Percentiles rank a stretch among this genome's conserved stretches.
phyloP scores from a whole-genome alignment of 2,113 vertebrate genomes.

The Oreochromis spilurus region DNA sequence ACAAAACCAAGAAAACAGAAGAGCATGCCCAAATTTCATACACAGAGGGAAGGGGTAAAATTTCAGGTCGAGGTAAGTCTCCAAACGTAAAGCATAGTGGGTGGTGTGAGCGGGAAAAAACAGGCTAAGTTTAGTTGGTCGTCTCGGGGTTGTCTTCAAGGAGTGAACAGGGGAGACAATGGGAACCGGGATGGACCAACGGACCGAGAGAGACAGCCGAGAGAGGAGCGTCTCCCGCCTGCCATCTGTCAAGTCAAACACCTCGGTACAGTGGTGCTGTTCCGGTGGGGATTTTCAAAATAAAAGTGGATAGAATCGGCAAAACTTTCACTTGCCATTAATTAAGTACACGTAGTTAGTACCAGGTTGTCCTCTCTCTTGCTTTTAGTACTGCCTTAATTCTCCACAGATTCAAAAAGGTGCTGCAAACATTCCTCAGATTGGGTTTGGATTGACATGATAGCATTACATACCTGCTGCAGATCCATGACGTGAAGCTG shows the following conservation, averaged over 20 bases:
- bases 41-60: neutral
- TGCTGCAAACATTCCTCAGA: neutral
- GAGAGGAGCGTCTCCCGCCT: constrained; percentile 59
- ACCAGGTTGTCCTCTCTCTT: neutral
- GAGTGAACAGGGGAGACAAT: constrained; percentile 49
- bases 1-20: neutral
- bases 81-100: neutral
- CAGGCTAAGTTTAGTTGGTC: neutral
- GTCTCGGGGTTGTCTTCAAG: constrained; percentile 35
- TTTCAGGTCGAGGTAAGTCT: constrained; percentile 16
- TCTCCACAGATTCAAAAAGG: neutral
- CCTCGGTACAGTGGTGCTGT: neutral
- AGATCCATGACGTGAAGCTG: neutral
- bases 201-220: constrained; percentile 51
- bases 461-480: neutral
- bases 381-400: neutral
- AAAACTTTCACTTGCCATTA: neutral
- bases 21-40: constrained; percentile 1
- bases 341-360: neutral
- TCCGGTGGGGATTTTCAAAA: constrained; percentile 22
- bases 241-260: constrained; percentile 72
- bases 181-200: constrained; percentile 56
- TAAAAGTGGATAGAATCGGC: neutral
- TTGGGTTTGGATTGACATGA: rapidly evolving
- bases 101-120: neutral